Evolutionary conservation across 1,140 invertebrate genomes (phyloP), one percentile per base, ranked within the genome.

Genomic region (Drosophila grimshawi): DNA sequence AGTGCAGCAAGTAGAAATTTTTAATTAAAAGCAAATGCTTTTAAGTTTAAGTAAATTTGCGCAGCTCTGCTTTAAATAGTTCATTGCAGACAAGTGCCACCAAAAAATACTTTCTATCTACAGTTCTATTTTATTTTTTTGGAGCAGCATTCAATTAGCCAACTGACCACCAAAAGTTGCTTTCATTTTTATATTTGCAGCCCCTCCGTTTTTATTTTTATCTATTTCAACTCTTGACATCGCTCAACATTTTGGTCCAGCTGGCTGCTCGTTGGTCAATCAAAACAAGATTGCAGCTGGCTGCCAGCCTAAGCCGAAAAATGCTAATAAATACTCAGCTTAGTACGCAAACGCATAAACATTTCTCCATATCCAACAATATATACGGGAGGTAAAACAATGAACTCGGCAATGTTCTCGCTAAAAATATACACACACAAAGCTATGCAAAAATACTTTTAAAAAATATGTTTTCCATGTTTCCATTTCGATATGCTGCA

Each of bases 11-110:
- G 83, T 86, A 76, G 83, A 88, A 86, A 80, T 86, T 86, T 86
- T 86, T 88, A 86, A 86, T 86, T 86, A 86, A 86, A 83, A 86
- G 80, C 83, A 86, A 86, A 86, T 86, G 83, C 79, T 78, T 78
- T 83, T 83, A 70, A 80, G 77, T 77, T 80, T 76, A 75, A 76
- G 77, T 64, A 85, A 77, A 77, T 75, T 75, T 69, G 48, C 61
- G 64, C 61, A 56, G 32, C 33, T 19, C 0, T 39, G 55, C 69
- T 56, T 73, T 73, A 73, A 73, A 68, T 68, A 33, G 10, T 59
- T 30, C 46, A 53, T 62, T 37, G 52, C 35, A 53, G 37, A 11
- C 4, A 51, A 37, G 35, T 39, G 8, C 2, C 46, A 57, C 64
- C 60, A 62, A 46, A 65, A 41, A 61, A 55, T 46, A 45, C 77